Base-by-base conservation (phyloP, 2,113 vertebrate species). In the Leucopsar rothschildi region DNA sequence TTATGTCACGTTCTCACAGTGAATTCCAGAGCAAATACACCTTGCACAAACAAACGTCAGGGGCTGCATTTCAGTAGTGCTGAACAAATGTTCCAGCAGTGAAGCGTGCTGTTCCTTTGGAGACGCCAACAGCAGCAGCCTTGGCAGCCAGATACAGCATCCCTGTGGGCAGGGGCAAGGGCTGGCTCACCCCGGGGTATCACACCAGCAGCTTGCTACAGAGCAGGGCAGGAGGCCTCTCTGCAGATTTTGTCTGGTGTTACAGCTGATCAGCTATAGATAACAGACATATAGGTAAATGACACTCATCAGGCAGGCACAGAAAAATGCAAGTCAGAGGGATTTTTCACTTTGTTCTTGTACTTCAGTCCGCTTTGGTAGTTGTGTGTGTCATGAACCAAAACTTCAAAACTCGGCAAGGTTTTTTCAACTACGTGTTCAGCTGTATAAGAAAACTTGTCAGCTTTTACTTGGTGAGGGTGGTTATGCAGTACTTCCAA, bases 31-130 rank as follows among this genome's bases (percentile, higher is more conserved):
- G 94, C 95, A 97, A 97, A 97, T 80, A 97, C 97, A 97, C 97
- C 97, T 97, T 98, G 85, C 71, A 88, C 96, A 98, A 98, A 98
- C 97, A 98, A 84, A 95, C 14, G 31, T 90, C 28, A 52, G 95
- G 57, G 44, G 60, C 5, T 81, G 80, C 90, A 44, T 95, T 92
- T 97, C 95, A 98, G 69, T 65, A 42, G 89, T 28, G 57, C 64
- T 78, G 66, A 73, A 76, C 91, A 89, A 90, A 80, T 92, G 72
- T 87, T 97, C 56, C 63, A 37, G 64, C 81, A 73, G 25, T 28
- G 29, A 70, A 96, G 87, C n/a, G 13, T 88, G 60, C 89, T 76
- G 79, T 87, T 94, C 82, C 92, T 73, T 23, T 2, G 6, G 31
- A 82, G 49, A 42, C 86, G 82, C 3, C 3, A 6, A 28, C 15